Conservation (phyloP, 1,140 invertebrate genomes). For the Drosophila ficusphila region DNA sequence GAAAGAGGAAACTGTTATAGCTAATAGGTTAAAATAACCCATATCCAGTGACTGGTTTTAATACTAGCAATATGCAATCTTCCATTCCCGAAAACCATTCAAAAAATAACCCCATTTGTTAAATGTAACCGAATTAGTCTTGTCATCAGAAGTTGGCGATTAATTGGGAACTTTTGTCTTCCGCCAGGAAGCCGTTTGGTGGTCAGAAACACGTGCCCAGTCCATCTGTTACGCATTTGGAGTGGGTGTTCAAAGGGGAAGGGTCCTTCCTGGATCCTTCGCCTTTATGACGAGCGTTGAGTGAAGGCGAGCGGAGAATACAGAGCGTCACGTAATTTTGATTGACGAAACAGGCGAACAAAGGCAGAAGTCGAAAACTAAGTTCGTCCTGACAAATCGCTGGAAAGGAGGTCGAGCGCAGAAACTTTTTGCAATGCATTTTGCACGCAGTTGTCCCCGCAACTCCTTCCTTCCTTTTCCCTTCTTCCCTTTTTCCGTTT, state of each 20-base stretch:
- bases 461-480: neutral
- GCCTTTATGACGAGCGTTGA: slow-evolving; percentile 39
- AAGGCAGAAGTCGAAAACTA: slow-evolving; percentile 57
- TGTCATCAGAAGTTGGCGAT: slow-evolving; percentile 4
- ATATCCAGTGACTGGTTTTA: no score
- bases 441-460: slow-evolving; percentile 32
- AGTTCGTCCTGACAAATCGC: slow-evolving; percentile 68
- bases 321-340: slow-evolving; percentile 73
- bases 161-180: slow-evolving; percentile 28
- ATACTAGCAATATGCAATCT: no score
- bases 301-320: slow-evolving; percentile 26
- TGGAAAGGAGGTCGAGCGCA: slow-evolving; percentile 32
- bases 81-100: neutral
- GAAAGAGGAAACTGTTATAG: no score
- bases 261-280: neutral
- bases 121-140: slow-evolving; percentile 7
- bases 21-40: no score
- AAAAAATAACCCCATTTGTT: neutral
- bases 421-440: slow-evolving; percentile 66
- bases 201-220: slow-evolving; percentile 41
- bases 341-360: slow-evolving; percentile 72
- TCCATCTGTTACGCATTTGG: slow-evolving; percentile 32
- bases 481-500: slow-evolving; percentile 2
- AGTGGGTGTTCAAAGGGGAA: neutral
- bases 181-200: slow-evolving; percentile 19